These are phyloP conservation scores for Adoxophyes honmai DNA, from an alignment of 1,140 invertebrate genomes.

Conservation along the genomic window DNA sequence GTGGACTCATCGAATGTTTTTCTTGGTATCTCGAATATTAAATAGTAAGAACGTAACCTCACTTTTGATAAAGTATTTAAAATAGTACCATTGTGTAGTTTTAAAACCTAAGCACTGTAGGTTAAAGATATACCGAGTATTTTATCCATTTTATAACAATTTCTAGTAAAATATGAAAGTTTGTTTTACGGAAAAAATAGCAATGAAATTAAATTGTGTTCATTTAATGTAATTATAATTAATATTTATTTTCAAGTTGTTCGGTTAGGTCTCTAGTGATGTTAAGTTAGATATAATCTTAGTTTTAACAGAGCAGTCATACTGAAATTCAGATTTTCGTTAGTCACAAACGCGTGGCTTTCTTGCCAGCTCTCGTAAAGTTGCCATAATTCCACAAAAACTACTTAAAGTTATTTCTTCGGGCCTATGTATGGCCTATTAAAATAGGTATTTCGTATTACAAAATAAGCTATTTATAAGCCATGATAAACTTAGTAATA, in stretches of 20 bases:
- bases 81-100: not conserved
- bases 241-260: slow-evolving; percentile 42
- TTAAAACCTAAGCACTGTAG: not conserved
- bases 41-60: slow-evolving; percentile 11
- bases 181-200: slow-evolving; percentile 1
- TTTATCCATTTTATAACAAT: not conserved
- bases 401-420: slow-evolving; percentile 5
- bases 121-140: not conserved
- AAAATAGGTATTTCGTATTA: not conserved
- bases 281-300: slow-evolving; percentile 20
- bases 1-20: too few species aligned
- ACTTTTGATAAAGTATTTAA: slow-evolving; percentile 13
- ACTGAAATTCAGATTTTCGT: not conserved
- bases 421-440: not conserved
- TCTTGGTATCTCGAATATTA: not conserved
- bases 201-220: slow-evolving; percentile 39
- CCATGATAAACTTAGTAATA: slow-evolving; percentile 9
- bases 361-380: slow-evolving; percentile 19
- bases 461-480: slow-evolving; percentile 6
- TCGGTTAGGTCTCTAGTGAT: slow-evolving; percentile 21
- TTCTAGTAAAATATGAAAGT: not conserved
- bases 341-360: not conserved
- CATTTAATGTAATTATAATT: slow-evolving; percentile 41
- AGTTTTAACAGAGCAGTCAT: not conserved
- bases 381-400: slow-evolving; percentile 7